Conservation (phyloP, 2,113 vertebrate species). For the Cinclus cinclus region DNA sequence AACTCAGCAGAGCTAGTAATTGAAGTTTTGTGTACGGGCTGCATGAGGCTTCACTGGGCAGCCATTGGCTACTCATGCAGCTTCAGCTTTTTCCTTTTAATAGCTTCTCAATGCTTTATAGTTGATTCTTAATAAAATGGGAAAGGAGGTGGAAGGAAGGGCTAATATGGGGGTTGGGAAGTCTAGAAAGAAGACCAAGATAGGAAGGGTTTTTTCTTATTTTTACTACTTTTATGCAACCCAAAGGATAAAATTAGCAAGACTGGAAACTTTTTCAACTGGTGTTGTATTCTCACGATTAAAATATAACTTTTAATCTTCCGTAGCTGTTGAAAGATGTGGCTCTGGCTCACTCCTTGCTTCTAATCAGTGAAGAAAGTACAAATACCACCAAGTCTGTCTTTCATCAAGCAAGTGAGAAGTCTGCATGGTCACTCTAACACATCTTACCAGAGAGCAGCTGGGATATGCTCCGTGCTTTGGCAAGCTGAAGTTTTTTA, state of each 20-base stretch:
- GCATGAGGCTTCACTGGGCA: neutral
- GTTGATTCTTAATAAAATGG: neutral
- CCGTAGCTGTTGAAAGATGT: slow-evolving; percentile 16
- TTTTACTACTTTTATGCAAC: neutral
- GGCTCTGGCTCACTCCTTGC: neutral
- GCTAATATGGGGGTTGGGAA: neutral
- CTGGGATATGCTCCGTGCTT: slow-evolving; percentile 43
- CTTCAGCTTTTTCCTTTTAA: neutral
- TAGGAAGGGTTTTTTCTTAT: neutral
- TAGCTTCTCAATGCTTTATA: neutral
- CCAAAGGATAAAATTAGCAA: neutral
- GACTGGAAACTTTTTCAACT: neutral
- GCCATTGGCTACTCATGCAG: neutral
- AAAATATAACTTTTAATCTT: slow-evolving; percentile 21
- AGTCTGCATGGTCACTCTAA: slow-evolving; percentile 19
- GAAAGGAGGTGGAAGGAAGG: neutral
- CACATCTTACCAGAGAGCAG: slow-evolving; percentile 27
- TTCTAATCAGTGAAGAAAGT: slow-evolving; percentile 25
- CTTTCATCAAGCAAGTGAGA: slow-evolving; percentile 45
- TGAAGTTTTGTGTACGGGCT: slow-evolving; percentile 4
- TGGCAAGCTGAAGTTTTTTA: neutral
- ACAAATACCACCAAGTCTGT: slow-evolving; percentile 39
- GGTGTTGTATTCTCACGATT: neutral
- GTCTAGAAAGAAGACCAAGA: neutral
- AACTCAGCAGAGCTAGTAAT: neutral